Evolutionary conservation across 2,797 vertebrate genomes (phyloP).

Genomic region (Simalia tracyae): DNA sequence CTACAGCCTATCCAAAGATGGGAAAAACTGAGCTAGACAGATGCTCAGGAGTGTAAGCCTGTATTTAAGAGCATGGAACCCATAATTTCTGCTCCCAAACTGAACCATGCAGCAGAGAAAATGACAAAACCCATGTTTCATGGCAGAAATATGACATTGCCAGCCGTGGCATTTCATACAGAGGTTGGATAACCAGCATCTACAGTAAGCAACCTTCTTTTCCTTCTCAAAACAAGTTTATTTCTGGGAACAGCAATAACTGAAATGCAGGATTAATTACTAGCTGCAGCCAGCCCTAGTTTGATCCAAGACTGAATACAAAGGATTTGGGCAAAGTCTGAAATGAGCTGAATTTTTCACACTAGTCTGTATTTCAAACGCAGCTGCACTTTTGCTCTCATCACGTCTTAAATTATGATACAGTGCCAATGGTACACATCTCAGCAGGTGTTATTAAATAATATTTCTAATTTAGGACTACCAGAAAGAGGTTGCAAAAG

Average conservation of each 20-base stretch:
- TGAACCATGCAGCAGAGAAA: neutral
- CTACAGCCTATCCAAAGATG: neutral
- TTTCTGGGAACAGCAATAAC: neutral
- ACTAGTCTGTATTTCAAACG: neutral
- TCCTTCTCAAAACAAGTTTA: neutral
- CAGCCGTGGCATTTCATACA: neutral
- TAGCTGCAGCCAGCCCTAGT: neutral
- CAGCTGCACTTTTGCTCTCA: no score
- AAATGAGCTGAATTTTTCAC: neutral
- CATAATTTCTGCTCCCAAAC: neutral
- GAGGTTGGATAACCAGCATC: neutral
- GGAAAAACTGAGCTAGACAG: neutral
- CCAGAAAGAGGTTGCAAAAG: neutral
- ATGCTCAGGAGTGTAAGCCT: neutral
- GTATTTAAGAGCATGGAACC: neutral
- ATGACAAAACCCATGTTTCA: neutral
- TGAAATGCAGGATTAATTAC: neutral
- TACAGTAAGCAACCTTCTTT: neutral
- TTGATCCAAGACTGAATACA: neutral
- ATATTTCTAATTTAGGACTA: slow-evolving; percentile 24
- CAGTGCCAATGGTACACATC: neutral
- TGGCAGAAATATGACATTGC: neutral
- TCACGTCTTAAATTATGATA: neutral
- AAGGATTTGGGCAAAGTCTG: neutral
- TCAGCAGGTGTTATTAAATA: slow-evolving; percentile 17